These are phyloP conservation scores for Brachionus sp. DNA, from an alignment of 1,140 invertebrate species.

Conservation along the genomic window DNA sequence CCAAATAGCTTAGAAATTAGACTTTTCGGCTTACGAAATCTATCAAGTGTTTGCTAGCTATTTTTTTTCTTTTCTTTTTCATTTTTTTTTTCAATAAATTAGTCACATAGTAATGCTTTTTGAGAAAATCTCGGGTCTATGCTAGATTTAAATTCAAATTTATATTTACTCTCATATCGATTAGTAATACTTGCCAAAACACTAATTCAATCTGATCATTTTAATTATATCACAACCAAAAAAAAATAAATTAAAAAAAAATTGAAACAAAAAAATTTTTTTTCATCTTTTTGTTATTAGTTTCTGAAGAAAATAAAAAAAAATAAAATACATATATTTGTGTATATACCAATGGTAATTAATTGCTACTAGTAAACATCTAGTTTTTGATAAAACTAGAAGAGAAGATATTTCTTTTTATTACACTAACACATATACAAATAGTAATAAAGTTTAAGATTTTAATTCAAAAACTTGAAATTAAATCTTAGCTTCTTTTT, in stretches of 20 bases:
- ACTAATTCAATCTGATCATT: not conserved
- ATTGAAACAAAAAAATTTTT: too few relatives aligned
- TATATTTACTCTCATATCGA: not conserved
- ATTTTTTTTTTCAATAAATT: not conserved
- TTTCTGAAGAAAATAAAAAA: too few relatives aligned
- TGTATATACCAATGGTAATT: too few relatives aligned
- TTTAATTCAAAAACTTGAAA: not conserved
- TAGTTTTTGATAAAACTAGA: too few relatives aligned
- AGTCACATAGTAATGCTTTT: not conserved
- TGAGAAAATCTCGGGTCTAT: not conserved
- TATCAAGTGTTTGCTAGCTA: not conserved
- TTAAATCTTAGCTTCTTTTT: not conserved
- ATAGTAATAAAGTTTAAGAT: not conserved
- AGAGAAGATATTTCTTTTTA: too few relatives aligned
- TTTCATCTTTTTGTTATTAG: too few relatives aligned
- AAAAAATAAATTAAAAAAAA: too few relatives aligned
- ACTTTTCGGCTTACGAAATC: constrained; percentile 5
- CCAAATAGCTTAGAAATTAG: not conserved
- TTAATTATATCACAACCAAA: not conserved
- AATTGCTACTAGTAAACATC: too few relatives aligned
- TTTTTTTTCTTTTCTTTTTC: not conserved
- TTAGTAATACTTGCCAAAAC: not conserved
- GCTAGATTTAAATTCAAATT: not conserved
- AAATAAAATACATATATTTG: too few relatives aligned
- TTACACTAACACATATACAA: too few relatives aligned